Evolutionary conservation across 2,113 vertebrate genomes (phyloP), one percentile per base, ranked within the genome.

Genomic region (Dromiciops gliroides): DNA sequence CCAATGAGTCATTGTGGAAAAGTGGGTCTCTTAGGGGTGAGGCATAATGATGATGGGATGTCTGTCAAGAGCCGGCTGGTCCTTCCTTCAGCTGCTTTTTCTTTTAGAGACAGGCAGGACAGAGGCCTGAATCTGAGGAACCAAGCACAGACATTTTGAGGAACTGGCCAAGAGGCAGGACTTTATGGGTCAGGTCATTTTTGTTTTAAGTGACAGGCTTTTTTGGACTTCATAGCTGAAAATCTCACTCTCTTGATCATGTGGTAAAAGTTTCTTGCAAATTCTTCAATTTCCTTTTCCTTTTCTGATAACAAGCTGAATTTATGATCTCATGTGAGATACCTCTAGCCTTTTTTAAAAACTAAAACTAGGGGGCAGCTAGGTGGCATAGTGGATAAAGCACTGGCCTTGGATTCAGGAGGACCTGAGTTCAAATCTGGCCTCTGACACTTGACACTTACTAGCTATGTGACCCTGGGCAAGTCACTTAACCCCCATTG

Each of bases 271-370:
- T 83, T 91, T 91, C 48, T 60, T 75, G 22, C 50, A 96, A 92
- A 50, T 50, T 94, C 89, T 92, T 91, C 90, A 94, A 50, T 91
- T 92, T 75, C 93, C 50, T 91, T 93, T 49, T n/a, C 44, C 51
- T 60, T 95, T 92, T 24, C 25, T 48, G n/a, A 52, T 60, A 94
- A 60, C 50, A 56, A 25, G 48, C 47, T 67, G n/a, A 95, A 90
- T 60, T 53, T 51, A 24, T 88, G 93, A 95, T 22, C 48, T 95
- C 31, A 94, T 53, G 44, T 93, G 51, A n/a, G 23, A n/a, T 92
- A 94, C 83, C 50, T 75, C 26, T 50, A 53, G 88, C 23, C 25
- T 89, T 90, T 16, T 90, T 95, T 89, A 90, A 96, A 16, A 90
- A 56, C 37, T 67, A 67, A 53, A 53, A 53, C 52, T 49, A 51